Base-by-base conservation (phyloP, 2,888 invertebrate species). In the Pheosia tremula region DNA sequence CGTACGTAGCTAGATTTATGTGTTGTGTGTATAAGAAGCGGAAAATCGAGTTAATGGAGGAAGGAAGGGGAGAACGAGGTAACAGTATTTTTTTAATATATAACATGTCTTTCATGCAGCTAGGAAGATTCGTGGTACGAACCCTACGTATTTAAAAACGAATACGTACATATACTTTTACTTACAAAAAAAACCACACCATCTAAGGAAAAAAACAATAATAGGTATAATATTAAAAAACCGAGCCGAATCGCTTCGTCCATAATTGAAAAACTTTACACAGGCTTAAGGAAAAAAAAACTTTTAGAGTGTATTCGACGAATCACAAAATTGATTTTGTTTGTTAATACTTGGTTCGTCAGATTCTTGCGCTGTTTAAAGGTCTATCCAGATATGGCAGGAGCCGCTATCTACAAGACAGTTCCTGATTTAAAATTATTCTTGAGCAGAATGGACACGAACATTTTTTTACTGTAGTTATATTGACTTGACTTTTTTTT, bases 251-350 rank as follows among this genome's bases (percentile, higher is more conserved):
- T 80, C 75, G 77, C 71, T 76, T 72, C 67, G 63, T 64, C 77
- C 78, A 77, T 89, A 89, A 90, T 90, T 90, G 87, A 85, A 88
- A 89, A 91, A 90, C 82, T 89, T 90, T 83, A 77, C 64, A 79
- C 70, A 70, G 71, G 70, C 75, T 74, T 72, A 78, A 78, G 74
- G 66, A 72, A 74, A 71, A 77, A 72, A 72, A 74, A 81, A 82
- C 79, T 84, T 72, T 84, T 72, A 65, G 74, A 79, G 78, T 80
- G 77, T 79, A 79, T 85, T 82, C 80, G 66, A 63, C 76, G 83
- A 83, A 84, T 85, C 78, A 79, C 82, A 82, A 84, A 66, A 86
- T 86, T 84, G 84, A 85, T 89, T 88, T 87, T 86, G 81, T 87
- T 86, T 79, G 74, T 75, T 74, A 71, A 70, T 70, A 67, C 75